Evolutionary conservation across 2,888 invertebrate species (phyloP).

Genomic region (Drosophila nr. fundita): DNA sequence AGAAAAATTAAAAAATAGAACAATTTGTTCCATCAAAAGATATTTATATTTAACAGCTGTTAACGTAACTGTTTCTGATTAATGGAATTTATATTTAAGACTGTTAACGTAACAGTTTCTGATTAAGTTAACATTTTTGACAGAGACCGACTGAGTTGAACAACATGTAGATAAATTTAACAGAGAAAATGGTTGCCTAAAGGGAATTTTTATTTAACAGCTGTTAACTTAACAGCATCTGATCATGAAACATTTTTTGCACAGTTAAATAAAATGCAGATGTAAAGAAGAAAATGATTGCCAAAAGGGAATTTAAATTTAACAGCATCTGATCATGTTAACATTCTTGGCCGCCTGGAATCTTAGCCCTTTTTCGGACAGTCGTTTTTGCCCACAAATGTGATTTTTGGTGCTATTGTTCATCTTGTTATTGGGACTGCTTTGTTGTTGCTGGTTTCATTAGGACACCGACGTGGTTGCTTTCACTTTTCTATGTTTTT

Average conservation of each 20-base stretch:
- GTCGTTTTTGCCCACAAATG: background rate
- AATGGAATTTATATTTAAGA: background rate
- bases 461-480: slow-evolving; percentile 38
- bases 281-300: too few relatives aligned
- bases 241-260: too few relatives aligned
- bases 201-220: too few relatives aligned
- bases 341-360: background rate
- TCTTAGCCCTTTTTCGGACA: background rate
- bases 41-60: background rate
- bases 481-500: slow-evolving; percentile 3
- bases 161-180: too few relatives aligned
- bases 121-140: background rate
- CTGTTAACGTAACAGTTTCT: background rate
- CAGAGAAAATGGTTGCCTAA: too few relatives aligned
- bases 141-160: background rate
- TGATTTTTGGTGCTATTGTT: background rate
- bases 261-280: too few relatives aligned
- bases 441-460: slow-evolving; percentile 41
- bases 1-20: background rate
- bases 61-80: background rate
- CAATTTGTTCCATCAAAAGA: background rate
- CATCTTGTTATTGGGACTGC: background rate
- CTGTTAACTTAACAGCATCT: too few relatives aligned
- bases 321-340: background rate
- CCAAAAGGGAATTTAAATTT: background rate